These are phyloP conservation scores for Zeus faber DNA, from an alignment of 2,113 vertebrate species.

Conservation along the genomic window DNA sequence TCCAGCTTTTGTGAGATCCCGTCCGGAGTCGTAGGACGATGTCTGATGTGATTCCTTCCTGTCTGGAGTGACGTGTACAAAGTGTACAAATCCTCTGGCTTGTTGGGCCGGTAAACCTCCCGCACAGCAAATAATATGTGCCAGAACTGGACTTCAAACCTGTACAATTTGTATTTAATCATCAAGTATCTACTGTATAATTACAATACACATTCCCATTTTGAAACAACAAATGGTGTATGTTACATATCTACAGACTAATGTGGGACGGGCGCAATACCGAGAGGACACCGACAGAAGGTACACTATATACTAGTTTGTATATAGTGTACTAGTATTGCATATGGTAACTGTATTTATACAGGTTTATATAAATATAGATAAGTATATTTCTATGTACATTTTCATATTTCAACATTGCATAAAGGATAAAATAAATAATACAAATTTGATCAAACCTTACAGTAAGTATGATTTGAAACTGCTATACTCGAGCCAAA, in stretches of 20 bases:
- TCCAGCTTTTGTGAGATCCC: no score
- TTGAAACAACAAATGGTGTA: constrained; percentile 68
- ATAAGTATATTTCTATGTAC: constrained; percentile 77
- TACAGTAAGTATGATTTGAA: constrained; percentile 70
- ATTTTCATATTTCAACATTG: constrained; percentile 78
- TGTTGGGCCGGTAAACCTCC: constrained; percentile 37
- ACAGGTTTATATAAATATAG: constrained; percentile 80
- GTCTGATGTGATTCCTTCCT: constrained; percentile 45
- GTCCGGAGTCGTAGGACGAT: no score
- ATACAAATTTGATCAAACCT: constrained; percentile 75
- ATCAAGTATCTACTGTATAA: constrained; percentile 79
- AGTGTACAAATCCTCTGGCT: constrained; percentile 53
- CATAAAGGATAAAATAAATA: constrained; percentile 83
- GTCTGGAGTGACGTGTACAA: constrained; percentile 47
- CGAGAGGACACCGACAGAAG: constrained; percentile 61
- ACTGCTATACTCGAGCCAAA: constrained; percentile 76
- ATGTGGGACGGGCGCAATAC: constrained; percentile 68
- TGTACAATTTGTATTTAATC: constrained; percentile 77
- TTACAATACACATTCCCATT: constrained; percentile 71
- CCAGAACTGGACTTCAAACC: constrained; percentile 76
- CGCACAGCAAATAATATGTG: constrained; percentile 71
- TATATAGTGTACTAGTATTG: constrained; percentile 69
- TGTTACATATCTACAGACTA: constrained; percentile 81
- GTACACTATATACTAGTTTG: constrained; percentile 68
- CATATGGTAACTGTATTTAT: constrained; percentile 78